phyloP scores from a whole-genome alignment of 2,113 vertebrate genomes.

The Microcebus ravelobensis region DNA sequence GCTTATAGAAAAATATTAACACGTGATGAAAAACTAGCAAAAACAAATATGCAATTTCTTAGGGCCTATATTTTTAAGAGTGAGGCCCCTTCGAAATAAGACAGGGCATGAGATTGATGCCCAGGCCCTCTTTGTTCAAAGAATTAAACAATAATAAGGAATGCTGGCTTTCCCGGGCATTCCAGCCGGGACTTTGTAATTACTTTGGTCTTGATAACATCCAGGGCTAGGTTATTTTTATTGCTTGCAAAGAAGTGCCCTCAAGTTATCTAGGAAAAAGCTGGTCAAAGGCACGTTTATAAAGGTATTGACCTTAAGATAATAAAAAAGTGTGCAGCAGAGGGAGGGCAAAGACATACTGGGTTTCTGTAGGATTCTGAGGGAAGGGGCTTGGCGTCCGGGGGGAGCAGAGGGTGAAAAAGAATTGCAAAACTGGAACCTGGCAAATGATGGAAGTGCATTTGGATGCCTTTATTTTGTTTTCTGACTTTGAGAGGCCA shows the following conservation, averaged over 20 bases:
- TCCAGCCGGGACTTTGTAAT: conserved; percentile 54
- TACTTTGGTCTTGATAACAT: conserved; percentile 71
- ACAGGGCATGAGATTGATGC: background rate
- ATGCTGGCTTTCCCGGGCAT: conserved; percentile 10
- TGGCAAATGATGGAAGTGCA: background rate
- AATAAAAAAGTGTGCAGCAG: conserved; percentile 56
- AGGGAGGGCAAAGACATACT: conserved; percentile 15
- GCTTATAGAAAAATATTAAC: background rate
- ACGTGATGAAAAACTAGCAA: background rate
- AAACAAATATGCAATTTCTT: background rate
- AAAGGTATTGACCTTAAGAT: conserved; percentile 70
- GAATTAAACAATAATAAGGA: conserved; percentile 37
- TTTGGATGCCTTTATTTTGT: background rate
- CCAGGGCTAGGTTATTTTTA: conserved; percentile 59
- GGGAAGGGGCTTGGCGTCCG: background rate
- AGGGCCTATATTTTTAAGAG: background rate
- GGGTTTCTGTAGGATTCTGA: background rate
- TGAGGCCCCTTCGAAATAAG: background rate
- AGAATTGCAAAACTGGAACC: background rate
- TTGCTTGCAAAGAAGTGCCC: conserved; percentile 74
- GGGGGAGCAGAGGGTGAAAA: background rate
- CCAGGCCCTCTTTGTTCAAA: background rate
- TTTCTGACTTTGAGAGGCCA: background rate
- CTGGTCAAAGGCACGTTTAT: conserved; percentile 39
- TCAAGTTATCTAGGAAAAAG: conserved; percentile 64